phyloP scores from a whole-genome alignment of 2,888 invertebrate genomes.

The Magallana nippona region DNA sequence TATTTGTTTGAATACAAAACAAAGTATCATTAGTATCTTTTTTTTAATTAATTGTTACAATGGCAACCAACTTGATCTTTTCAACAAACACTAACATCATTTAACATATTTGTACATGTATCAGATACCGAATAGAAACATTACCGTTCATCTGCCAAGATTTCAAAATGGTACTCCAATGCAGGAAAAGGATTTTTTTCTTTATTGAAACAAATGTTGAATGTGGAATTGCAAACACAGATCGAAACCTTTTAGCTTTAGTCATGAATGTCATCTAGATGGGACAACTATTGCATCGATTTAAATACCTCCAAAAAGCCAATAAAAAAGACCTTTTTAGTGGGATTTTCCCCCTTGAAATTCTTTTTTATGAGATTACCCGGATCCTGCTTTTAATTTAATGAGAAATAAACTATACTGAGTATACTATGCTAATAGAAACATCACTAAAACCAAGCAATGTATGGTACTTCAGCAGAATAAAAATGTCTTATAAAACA shows the following conservation, averaged over 20 bases:
- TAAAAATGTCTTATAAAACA: too few relatives aligned
- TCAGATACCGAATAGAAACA: not conserved
- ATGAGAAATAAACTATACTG: too few relatives aligned
- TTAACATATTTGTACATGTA: not conserved
- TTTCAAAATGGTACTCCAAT: not conserved
- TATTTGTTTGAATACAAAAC: too few relatives aligned
- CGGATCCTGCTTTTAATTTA: not conserved
- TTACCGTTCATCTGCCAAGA: not conserved
- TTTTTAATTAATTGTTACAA: not conserved
- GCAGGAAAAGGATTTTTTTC: not conserved
- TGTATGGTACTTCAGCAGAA: too few relatives aligned
- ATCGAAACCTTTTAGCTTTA: slow-evolving; percentile 28
- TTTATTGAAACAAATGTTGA: not conserved
- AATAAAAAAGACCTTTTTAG: not conserved
- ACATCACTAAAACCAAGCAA: too few relatives aligned
- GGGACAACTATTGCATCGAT: slow-evolving; percentile 10
- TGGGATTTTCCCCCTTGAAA: not conserved
- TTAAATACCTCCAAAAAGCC: not conserved
- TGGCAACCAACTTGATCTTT: too few relatives aligned
- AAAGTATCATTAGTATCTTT: too few relatives aligned
- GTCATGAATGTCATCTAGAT: slow-evolving; percentile 9
- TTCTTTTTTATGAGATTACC: not conserved
- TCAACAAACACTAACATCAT: not conserved
- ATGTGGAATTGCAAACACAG: slow-evolving; percentile 17
- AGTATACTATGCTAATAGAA: too few relatives aligned